Percentiles rank a stretch among this genome's conserved stretches.
phyloP scores from a whole-genome alignment of 2,113 vertebrate species.

The Jaculus jaculus region DNA sequence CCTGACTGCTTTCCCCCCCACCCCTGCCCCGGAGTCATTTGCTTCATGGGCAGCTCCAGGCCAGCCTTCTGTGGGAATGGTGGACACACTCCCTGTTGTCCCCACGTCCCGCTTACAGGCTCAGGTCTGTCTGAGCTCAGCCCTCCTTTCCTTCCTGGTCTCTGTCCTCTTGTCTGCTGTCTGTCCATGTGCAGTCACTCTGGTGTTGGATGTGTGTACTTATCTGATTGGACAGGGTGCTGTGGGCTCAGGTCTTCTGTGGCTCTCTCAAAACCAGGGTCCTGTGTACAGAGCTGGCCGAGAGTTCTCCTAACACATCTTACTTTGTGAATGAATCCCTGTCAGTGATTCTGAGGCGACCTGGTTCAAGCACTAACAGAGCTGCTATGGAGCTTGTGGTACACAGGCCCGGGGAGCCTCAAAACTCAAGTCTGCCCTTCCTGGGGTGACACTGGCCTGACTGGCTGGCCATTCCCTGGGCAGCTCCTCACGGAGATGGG shows the following conservation, averaged over 20 bases:
- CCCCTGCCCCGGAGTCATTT: conserved; percentile 54
- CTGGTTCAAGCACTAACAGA: background rate
- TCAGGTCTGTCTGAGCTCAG: background rate
- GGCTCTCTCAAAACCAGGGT: background rate
- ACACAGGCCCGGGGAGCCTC: background rate
- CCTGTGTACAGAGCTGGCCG: background rate
- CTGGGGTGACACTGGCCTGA: background rate
- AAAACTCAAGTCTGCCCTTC: too few relatives aligned
- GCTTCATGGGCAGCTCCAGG: conserved; percentile 78
- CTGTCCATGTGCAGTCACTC: background rate
- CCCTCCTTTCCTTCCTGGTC: background rate
- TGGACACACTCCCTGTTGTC: background rate
- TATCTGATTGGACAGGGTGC: background rate
- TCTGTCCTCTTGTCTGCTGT: conserved; percentile 36
- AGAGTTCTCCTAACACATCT: background rate
- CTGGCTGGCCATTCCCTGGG: too few relatives aligned
- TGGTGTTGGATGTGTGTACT: background rate
- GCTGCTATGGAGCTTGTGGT: background rate
- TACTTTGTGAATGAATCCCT: background rate
- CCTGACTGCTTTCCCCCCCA: conserved; percentile 48
- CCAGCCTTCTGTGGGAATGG: conserved; percentile 55
- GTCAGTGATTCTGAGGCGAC: background rate
- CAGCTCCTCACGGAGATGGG: background rate
- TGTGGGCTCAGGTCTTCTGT: background rate
- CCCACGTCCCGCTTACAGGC: background rate